Evolutionary conservation across 35 echinoderm and acorn worm species (phyloP).

Genomic region (Holothuria glaberrima): DNA sequence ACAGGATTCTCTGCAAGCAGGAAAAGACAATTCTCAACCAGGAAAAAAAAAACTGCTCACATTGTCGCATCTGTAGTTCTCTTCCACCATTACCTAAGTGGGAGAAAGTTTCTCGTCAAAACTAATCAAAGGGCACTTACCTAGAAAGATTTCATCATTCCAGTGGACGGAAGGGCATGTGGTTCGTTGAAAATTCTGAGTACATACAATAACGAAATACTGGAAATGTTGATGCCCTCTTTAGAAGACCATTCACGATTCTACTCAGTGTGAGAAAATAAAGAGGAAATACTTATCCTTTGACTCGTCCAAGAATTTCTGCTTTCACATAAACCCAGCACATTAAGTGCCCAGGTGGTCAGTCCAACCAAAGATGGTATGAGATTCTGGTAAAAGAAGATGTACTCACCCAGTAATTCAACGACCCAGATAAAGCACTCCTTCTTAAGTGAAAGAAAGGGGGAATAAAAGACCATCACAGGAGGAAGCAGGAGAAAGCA

Average conservation of each 20-base stretch:
- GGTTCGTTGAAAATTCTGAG: not conserved
- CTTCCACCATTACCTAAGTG: constrained; percentile 35
- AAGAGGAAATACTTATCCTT: not conserved
- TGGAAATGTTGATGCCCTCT: constrained; percentile 5
- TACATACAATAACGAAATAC: not conserved
- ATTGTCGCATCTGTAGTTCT: not conserved
- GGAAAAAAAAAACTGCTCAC: constrained; percentile 12
- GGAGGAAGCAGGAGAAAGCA: not conserved
- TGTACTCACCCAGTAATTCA: not conserved
- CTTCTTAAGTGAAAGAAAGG: not conserved
- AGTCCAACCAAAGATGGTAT: not conserved
- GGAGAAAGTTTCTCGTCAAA: not conserved
- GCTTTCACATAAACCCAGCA: not conserved
- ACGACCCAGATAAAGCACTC: not conserved
- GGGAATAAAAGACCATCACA: not conserved
- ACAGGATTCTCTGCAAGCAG: not conserved
- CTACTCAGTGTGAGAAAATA: not conserved
- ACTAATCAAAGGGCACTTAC: constrained; percentile 23
- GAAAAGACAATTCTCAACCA: constrained; percentile 38
- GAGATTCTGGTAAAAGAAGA: not conserved
- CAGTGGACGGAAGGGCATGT: not conserved
- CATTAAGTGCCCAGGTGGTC: not conserved
- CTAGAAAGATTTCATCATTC: not conserved
- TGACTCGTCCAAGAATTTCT: not conserved
- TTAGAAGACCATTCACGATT: not conserved